A percentile compares a stretch with the other conserved stretches of the same genome.
Conservation (phyloP, 2,113 vertebrate genomes). For the Microtus richardsoni region DNA sequence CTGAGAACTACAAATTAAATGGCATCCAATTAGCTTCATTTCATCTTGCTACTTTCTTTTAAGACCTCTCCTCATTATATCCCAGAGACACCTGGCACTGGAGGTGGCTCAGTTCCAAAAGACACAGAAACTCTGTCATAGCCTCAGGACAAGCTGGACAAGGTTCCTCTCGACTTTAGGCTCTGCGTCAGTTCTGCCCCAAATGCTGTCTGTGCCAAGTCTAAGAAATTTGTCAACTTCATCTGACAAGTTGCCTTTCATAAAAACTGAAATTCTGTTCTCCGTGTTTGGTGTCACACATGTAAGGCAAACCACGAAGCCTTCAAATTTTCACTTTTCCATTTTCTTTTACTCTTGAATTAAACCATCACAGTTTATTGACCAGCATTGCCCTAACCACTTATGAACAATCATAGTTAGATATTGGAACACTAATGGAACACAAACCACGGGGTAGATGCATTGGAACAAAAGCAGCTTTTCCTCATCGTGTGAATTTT, state of each 20-base stretch:
- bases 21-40: conserved; percentile 49
- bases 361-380: conserved; percentile 64
- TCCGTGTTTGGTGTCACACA: conserved; percentile 54
- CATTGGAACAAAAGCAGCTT: conserved; percentile 68
- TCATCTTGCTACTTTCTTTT: conserved; percentile 65
- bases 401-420: conserved; percentile 19
- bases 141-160: conserved; percentile 42
- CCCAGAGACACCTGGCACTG: conserved; percentile 60
- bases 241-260: conserved; percentile 46
- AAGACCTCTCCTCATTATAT: background rate
- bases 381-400: rapidly evolving
- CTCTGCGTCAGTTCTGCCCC: conserved; percentile 33
- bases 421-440: conserved; percentile 50
- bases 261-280: conserved; percentile 58
- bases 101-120: conserved; percentile 58
- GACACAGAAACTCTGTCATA: conserved; percentile 61
- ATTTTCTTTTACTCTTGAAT: conserved; percentile 60
- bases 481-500: conserved; percentile 46
- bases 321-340: conserved; percentile 61
- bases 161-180: conserved; percentile 51
- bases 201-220: background rate
- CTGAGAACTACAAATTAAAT: conserved; percentile 56
- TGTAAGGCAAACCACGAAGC: conserved; percentile 32
- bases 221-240: conserved; percentile 49
- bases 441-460: background rate